Conservation (phyloP, 2,888 invertebrate genomes). For the Andrena chrysosceles region DNA sequence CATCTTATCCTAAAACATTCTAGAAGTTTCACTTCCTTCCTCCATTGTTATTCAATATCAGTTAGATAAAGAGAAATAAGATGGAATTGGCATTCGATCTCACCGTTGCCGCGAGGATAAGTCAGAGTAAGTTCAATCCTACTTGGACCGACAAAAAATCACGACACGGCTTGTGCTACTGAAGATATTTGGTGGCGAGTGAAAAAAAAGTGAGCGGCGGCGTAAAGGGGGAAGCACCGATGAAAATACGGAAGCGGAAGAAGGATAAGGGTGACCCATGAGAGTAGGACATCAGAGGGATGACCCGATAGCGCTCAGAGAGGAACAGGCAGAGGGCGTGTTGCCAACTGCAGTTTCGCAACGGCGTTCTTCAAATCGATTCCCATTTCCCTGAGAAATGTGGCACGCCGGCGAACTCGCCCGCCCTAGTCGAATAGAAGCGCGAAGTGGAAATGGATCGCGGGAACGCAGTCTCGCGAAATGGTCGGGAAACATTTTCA, state of each 20-base stretch:
- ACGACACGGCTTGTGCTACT: slow-evolving; percentile 20
- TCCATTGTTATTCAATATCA: not conserved
- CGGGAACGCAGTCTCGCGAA: slow-evolving; percentile 41
- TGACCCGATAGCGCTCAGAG: slow-evolving; percentile 63
- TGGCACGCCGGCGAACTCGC: slow-evolving; percentile 60
- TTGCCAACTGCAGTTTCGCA: slow-evolving; percentile 80
- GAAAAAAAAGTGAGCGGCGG: slow-evolving; percentile 14
- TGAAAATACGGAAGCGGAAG: slow-evolving; percentile 46
- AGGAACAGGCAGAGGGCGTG: slow-evolving; percentile 77
- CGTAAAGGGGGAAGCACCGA: not conserved
- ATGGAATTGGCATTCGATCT: slow-evolving; percentile 26
- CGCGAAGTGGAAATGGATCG: slow-evolving; percentile 69
- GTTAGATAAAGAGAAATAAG: not conserved
- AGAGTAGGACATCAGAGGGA: slow-evolving; percentile 65
- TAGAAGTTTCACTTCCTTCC: not conserved
- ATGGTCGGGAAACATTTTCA: slow-evolving; percentile 39
- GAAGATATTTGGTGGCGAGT: slow-evolving; percentile 46
- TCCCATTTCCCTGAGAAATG: slow-evolving; percentile 79
- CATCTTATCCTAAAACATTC: not conserved
- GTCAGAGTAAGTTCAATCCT: not conserved
- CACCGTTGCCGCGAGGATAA: slow-evolving; percentile 9
- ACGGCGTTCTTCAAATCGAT: slow-evolving; percentile 78
- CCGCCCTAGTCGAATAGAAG: slow-evolving; percentile 52
- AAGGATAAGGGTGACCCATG: slow-evolving; percentile 50
- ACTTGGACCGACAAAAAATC: slow-evolving; percentile 1